Conservation (phyloP, 2,113 vertebrate species). For the Indri indri region DNA sequence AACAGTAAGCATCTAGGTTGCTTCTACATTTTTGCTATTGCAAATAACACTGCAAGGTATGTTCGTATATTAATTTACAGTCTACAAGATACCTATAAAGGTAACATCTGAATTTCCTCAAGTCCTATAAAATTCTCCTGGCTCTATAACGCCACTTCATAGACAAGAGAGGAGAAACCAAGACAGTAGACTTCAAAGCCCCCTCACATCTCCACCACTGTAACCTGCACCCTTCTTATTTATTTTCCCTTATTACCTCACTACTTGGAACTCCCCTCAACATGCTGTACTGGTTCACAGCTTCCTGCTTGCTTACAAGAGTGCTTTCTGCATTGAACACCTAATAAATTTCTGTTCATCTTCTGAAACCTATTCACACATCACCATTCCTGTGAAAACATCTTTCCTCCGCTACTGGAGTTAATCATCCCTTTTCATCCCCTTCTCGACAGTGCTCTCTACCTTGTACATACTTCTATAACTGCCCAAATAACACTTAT, state of each 20-base stretch:
- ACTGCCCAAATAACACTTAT: not conserved
- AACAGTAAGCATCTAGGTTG: not conserved
- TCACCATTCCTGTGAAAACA: not conserved
- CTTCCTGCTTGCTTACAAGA: not conserved
- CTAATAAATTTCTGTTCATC: not conserved
- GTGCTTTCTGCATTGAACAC: not conserved
- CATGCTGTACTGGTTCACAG: not conserved
- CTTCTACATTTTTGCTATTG: not conserved
- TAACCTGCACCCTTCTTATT: rapidly evolving
- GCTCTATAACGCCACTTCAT: not conserved
- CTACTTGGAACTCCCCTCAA: not conserved
- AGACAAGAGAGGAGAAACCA: not conserved
- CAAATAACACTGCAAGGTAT: not conserved
- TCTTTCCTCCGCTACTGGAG: not conserved
- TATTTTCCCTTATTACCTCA: not conserved
- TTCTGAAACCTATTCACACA: not conserved
- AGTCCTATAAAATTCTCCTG: not conserved
- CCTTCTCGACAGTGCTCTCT: not conserved
- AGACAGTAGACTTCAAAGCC: not conserved
- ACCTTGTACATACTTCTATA: not conserved
- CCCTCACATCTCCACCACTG: not conserved
- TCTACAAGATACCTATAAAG: not conserved
- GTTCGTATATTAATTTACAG: not conserved
- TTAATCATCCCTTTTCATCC: not conserved
- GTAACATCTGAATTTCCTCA: not conserved